Base-by-base conservation (phyloP, 2,113 vertebrate genomes). In the Lampris megalopsis region DNA sequence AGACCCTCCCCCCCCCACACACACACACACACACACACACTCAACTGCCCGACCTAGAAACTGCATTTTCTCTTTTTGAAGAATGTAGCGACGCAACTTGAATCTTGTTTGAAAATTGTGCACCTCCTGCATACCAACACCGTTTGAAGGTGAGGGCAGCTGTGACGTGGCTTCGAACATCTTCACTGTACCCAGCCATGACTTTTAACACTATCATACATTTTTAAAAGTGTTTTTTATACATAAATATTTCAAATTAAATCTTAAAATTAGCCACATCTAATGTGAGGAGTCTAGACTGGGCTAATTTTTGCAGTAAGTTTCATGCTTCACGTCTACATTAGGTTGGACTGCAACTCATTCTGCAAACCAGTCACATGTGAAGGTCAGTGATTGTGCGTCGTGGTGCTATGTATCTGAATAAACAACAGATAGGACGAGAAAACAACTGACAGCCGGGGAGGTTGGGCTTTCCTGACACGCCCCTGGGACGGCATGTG, bases 401-500 rank as follows among this genome's bases (percentile, higher is more conserved):
- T 53, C 10, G 1, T 53, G 50, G 13, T 4, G 11, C 10, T 53
- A 13, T 9, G 9, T 13, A 53, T 4, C 50, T 4, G 11, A 11
- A 64, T 49, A 47, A 73, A 73, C 47, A 56, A 6, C 62, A 42
- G 67, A 40, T 0, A 54, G 57, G 13, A 40, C 11, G 48, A 41
- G 53, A 67, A 71, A 71, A 75, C 52, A 78, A 74, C 66, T 24
- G 41, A 24, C 57, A 47, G 53, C 58, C 13, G 37, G 41, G 47
- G 42, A 24, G 9, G 47, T 56, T 8, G 60, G 37, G 43, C 43
- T 43, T 49, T 54, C 52, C 61, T 47, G 64, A 47, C 59, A 41
- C 79, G 64, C 68, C 63, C 57, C 71, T 72, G n/a, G 35, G 76
- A 76, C 68, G 83, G 65, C 76, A 81, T 68, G 56, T 87, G 85